Evolutionary conservation across 1,140 invertebrate genomes (phyloP), one percentile per base, ranked within the genome.

Genomic region (Scaptomyza hsui): DNA sequence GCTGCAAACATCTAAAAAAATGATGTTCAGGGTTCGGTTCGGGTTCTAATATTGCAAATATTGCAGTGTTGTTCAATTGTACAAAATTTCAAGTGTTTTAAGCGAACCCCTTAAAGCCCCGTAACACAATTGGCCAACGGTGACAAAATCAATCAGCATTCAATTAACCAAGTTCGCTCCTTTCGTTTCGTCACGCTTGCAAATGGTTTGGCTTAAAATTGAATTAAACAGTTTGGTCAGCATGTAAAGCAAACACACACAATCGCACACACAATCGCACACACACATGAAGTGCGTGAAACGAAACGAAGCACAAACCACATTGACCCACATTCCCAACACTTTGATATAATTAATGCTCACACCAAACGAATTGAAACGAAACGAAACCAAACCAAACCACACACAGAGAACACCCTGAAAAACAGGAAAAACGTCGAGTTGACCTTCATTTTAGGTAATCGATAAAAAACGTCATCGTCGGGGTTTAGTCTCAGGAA

Each of bases 201-300:
- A 42, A 52, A 57, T 63, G 74, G 44, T 41, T 9, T 39, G 52
- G 81, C 81, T 74, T 56, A 62, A 76, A 80, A 86, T 74, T 76
- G 67, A 80, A 85, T 80, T 80, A 83, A 83, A 80, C 68, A 73
- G 48, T 48, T 72, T 44, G 79, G 42, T 59, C 26, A 68, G 47
- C 51, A 56, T 37, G 57, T 41, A 32, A 61, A 48, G 12, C 37
- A 55, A 37, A 39, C 60, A 48, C 12, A 19, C 10, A 24, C 16
- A 12, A n/a, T n/a, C 15, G 41, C 5, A 16, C 10, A 21, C 9
- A n/a, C 15, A 32, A 15, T 13, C 13, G 21, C n/a, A 12, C 26
- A 51, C 4, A 9, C 18, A 10, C 4, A 15, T 12, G 21, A 39
- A 53, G 19, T 67, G 29, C 42, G 44, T 48, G 7, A 59, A 51